A percentile compares a stretch with the other conserved stretches of the same genome.
Conservation (phyloP, 2,113 vertebrate species). For the Tamias sibiricus region DNA sequence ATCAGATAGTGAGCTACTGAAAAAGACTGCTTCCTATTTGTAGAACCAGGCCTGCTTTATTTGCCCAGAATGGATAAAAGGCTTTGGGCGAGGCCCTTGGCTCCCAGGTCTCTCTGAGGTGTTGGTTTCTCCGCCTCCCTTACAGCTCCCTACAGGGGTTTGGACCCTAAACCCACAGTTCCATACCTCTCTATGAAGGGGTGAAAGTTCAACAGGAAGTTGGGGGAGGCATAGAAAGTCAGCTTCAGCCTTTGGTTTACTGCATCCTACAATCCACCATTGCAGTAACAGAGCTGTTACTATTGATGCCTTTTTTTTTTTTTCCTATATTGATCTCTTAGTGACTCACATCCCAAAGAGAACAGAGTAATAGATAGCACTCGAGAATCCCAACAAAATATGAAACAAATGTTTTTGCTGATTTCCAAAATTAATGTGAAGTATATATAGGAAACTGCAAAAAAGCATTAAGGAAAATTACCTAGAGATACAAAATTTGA, state of each 20-base stretch:
- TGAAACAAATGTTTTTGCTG: neutral
- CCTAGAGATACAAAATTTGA: constrained; percentile 1
- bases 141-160: neutral
- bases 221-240: neutral
- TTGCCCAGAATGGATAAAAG: neutral
- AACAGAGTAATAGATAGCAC: neutral
- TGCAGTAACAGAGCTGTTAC: neutral
- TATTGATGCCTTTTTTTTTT: neutral
- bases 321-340: neutral
- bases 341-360: neutral
- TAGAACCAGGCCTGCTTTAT: neutral
- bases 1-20: neutral
- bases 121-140: neutral
- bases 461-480: constrained; percentile 3
- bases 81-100: neutral
- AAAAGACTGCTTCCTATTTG: neutral
- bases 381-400: neutral
- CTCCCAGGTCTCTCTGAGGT: neutral
- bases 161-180: no score
- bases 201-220: neutral
- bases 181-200: neutral
- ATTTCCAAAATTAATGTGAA: constrained; percentile 23
- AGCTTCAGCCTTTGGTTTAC: neutral
- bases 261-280: neutral
- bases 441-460: neutral